These are phyloP conservation scores for Oenanthe oenanthe DNA, from an alignment of 2,113 vertebrate genomes.

Conservation along the genomic window DNA sequence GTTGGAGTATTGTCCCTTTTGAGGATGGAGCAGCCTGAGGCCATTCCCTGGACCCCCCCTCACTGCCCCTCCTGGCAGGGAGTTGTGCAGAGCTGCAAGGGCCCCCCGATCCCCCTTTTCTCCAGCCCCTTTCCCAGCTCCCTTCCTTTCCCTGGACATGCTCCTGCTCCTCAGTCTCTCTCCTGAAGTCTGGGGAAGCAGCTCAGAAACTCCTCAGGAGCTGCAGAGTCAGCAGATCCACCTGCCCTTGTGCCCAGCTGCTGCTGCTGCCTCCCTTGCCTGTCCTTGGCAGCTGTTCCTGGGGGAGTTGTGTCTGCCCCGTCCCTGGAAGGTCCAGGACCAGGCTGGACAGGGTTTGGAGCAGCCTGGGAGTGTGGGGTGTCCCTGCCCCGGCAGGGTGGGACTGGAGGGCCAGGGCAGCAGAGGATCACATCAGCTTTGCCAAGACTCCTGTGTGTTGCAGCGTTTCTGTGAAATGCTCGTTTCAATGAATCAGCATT, in stretches of 20 bases:
- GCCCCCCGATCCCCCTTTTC: not conserved
- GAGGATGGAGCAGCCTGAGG: not conserved
- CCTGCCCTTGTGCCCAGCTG: not conserved
- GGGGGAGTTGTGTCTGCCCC: not conserved
- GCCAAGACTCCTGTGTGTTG: not conserved
- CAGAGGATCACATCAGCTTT: not conserved
- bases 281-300: not conserved
- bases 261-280: not conserved
- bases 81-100: not conserved
- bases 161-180: not conserved
- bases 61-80: not conserved
- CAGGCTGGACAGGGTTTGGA: not conserved
- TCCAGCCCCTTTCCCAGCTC: not conserved
- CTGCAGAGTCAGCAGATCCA: not conserved
- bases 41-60: not conserved
- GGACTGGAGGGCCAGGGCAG: not conserved
- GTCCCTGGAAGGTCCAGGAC: not conserved
- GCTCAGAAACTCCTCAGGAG: not conserved
- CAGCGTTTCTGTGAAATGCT: not conserved
- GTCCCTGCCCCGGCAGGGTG: not conserved
- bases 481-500: slow-evolving; percentile 48
- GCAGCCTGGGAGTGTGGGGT: not conserved
- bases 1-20: not conserved
- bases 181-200: not conserved
- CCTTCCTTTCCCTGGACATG: accelerated